Evolutionary conservation across 1,140 invertebrate species (phyloP).

Genomic region (Drosophila melanogaster): DNA sequence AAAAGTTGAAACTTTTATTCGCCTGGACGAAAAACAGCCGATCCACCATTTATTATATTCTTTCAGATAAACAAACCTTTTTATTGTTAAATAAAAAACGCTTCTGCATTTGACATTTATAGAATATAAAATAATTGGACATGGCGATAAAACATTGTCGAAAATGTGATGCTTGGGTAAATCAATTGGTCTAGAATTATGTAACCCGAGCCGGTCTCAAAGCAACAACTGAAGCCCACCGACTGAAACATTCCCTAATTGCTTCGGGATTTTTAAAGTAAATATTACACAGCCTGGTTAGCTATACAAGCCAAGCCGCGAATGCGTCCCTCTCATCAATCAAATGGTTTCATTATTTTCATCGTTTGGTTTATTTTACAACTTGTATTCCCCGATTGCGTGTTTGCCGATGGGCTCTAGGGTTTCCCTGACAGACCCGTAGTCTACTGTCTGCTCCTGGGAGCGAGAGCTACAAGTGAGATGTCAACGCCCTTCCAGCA

Average conservation of each 20-base stretch:
- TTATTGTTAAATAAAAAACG: too few relatives aligned
- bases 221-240: background rate
- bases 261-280: background rate
- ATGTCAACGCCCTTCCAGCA: constrained; percentile 43
- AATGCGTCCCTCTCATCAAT: constrained; percentile 30
- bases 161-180: background rate
- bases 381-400: constrained; percentile 47
- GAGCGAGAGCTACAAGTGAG: constrained; percentile 50
- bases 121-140: background rate
- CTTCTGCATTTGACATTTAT: too few relatives aligned
- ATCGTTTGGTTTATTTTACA: constrained; percentile 33
- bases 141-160: background rate
- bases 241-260: constrained; percentile 2
- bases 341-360: constrained; percentile 44
- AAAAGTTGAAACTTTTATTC: too few relatives aligned
- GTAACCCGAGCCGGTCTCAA: background rate
- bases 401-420: constrained; percentile 16
- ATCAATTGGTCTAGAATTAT: background rate
- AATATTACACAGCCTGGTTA: constrained; percentile 5
- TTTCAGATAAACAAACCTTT: too few relatives aligned
- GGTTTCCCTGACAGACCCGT: background rate
- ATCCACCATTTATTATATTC: too few relatives aligned
- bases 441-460: constrained; percentile 4
- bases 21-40: too few relatives aligned
- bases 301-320: background rate